These are phyloP conservation scores for Thunnus albacares DNA, from an alignment of 2,797 vertebrate genomes.

Conservation along the genomic window DNA sequence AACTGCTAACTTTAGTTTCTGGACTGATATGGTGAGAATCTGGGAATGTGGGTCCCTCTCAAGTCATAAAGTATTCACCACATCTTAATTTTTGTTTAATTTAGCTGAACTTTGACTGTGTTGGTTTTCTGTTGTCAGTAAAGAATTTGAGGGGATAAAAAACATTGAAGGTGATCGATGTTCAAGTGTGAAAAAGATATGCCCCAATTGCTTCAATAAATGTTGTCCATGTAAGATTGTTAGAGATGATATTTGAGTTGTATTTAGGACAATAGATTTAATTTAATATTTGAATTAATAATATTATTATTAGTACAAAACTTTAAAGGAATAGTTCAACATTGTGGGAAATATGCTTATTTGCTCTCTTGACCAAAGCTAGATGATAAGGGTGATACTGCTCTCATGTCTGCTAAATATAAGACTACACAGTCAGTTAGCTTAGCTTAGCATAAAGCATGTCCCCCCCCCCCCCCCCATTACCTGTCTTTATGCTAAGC, in stretches of 20 bases:
- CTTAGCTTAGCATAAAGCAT: no score
- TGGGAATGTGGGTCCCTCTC: neutral
- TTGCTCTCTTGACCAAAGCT: no score
- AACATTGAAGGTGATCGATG: neutral
- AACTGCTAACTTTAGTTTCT: constrained; percentile 23
- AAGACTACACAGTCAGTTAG: no score
- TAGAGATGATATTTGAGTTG: neutral
- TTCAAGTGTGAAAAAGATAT: neutral
- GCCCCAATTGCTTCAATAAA: neutral
- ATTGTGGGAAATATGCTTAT: no score
- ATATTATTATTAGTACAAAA: neutral
- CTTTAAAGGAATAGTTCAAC: no score
- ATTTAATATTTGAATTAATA: neutral
- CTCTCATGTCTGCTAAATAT: no score
- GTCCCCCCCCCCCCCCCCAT: no score
- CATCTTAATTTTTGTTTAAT: no score
- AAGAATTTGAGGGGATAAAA: neutral
- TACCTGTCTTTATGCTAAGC: neutral
- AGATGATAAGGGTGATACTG: no score
- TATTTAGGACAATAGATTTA: neutral
- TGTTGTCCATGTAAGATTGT: neutral
- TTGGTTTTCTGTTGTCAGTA: neutral
- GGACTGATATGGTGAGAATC: neutral
- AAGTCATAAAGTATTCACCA: no score
- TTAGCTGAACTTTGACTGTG: no score